Percentiles rank a stretch among this genome's conserved stretches.
phyloP scores from a whole-genome alignment of 2,797 vertebrate species.

The Spatula clypeata region DNA sequence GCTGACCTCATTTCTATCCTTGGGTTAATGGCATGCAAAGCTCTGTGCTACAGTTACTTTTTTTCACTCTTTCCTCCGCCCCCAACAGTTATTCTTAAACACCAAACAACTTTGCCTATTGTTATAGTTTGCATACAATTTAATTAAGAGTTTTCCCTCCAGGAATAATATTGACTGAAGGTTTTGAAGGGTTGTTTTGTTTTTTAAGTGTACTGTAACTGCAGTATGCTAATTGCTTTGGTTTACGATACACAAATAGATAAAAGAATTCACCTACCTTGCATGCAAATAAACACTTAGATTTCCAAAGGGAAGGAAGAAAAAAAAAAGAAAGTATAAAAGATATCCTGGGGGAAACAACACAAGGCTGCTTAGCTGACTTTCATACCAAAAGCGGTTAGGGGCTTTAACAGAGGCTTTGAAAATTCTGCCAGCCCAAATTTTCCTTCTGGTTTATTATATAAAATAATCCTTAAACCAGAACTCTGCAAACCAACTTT shows the following conservation, averaged over 20 bases:
- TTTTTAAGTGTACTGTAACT: conserved; percentile 64
- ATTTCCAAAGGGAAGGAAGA: conserved; percentile 61
- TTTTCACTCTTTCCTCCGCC: not conserved
- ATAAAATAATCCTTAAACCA: conserved; percentile 49
- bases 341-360: conserved; percentile 80
- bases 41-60: conserved; percentile 17
- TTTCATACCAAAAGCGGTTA: conserved; percentile 76
- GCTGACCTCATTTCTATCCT: conserved; percentile 63
- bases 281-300: conserved; percentile 76
- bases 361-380: conserved; percentile 69
- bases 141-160: conserved; percentile 65
- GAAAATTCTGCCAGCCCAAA: conserved; percentile 67
- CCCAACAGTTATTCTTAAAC: conserved; percentile 61
- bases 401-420: conserved; percentile 52
- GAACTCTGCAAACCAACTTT: conserved; percentile 27
- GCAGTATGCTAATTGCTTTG: conserved; percentile 76
- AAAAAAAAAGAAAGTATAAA: conserved; percentile 58
- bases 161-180: conserved; percentile 78
- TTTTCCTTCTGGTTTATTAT: conserved; percentile 59
- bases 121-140: conserved; percentile 59
- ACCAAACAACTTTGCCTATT: conserved; percentile 39
- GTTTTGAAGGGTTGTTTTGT: conserved; percentile 48
- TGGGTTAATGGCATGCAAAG: conserved; percentile 27
- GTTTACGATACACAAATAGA: conserved; percentile 75
- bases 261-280: conserved; percentile 79